Evolutionary conservation across 2,113 vertebrate species (phyloP), one percentile per base, ranked within the genome.

Genomic region (Chlorodrepanis virens): DNA sequence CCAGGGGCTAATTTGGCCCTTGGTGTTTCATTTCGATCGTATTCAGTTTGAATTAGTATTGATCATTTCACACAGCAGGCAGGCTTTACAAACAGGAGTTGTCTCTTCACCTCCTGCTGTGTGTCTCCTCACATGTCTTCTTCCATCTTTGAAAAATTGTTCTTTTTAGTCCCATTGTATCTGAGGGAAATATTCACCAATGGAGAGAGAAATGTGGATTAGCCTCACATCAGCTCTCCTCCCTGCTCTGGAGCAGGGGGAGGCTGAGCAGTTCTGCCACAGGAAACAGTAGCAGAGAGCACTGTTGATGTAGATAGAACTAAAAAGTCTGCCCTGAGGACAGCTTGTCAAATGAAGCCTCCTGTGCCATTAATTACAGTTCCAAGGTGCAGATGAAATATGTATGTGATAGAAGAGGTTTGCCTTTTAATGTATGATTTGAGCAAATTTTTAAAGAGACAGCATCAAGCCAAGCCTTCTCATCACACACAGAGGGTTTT

Each of bases 371-470:
- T 78, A 96, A 96, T 94, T 94, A 95, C 69, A 81, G 72, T 91
- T 95, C 49, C 70, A 71, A 95, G 87, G 61, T 91, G 76, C 69
- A 95, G 87, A 90, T 81, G 82, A 93, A 97, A 96, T 88, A 85
- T 71, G 50, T 49, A 87, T 84, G 67, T 56, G 85, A 89, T 82
- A 71, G 85, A 93, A 88, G 85, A 80, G 56, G 44, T 90, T 95
- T 92, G 68, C 76, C 83, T 94, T 93, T 75, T 75, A 81, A 68
- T 71, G 68, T 49, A 56, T 78, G 44, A 45, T 90, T 83, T 2
- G 9, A 90, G 78, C 0, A 6, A 33, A 42, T 83, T 93, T 93
- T 96, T 93, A 95, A 96, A 95, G 92, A 92, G 76, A 68, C 61
- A 79, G 44, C 57, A 79, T 50, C 40, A 63, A 83, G 44, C 64